Percentiles rank a stretch among this genome's conserved stretches.
These are phyloP conservation scores for Anadara kagoshimensis DNA, from an alignment of 1,140 invertebrate species.

Conservation along the genomic window DNA sequence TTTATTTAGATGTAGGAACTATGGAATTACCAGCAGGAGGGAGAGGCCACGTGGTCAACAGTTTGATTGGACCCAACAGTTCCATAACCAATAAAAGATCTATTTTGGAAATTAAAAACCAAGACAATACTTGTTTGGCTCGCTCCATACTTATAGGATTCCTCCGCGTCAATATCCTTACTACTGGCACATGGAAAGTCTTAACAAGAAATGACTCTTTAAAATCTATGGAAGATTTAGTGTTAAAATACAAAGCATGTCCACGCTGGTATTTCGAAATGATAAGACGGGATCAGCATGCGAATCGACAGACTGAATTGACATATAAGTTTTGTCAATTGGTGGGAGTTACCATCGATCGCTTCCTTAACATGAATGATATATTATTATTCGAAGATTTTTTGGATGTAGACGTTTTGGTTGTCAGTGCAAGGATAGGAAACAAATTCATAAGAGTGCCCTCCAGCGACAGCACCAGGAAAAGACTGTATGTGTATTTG, in stretches of 20 bases:
- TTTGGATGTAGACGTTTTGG: conserved; percentile 24
- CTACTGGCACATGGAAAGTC: not conserved
- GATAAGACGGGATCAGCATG: not conserved
- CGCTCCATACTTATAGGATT: not conserved
- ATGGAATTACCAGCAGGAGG: conserved; percentile 16
- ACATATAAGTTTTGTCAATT: not conserved
- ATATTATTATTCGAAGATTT: conserved; percentile 14
- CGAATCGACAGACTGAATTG: conserved; percentile 2
- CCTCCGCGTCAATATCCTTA: not conserved
- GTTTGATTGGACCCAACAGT: not conserved
- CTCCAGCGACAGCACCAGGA: not conserved
- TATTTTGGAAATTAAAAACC: not conserved
- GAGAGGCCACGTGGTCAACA: not conserved
- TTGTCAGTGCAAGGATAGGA: conserved; percentile 7
- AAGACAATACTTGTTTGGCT: conserved; percentile 27
- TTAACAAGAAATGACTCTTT: not conserved
- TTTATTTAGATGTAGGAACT: conserved; percentile 5
- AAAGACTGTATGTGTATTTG: conserved; percentile 21
- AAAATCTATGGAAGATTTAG: conserved; percentile 2
- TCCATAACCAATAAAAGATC: conserved; percentile 18
- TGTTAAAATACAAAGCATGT: not conserved
- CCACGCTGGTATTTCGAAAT: not conserved
- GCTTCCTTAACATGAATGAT: not conserved
- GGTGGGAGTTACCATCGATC: not conserved
- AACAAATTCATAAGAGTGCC: conserved; percentile 23